Base-by-base conservation (phyloP, 2,888 invertebrate genomes). In the Malthinus seriepunctatus region DNA sequence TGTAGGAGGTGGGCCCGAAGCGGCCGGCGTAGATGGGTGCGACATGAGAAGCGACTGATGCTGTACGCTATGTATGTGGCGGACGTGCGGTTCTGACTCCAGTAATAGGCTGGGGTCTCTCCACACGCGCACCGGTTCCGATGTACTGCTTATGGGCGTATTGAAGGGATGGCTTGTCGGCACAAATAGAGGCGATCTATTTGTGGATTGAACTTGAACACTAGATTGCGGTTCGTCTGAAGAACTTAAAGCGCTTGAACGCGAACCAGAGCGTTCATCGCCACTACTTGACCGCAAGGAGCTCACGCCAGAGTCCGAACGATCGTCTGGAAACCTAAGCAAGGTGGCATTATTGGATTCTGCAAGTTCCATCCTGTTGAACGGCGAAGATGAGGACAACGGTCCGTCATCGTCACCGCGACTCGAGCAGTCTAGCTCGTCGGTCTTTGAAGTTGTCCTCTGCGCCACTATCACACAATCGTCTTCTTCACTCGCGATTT, bases 181-280 rank as follows among this genome's bases (percentile, higher is more conserved):
- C 51, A 74, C 67, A 64, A 73, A 76, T 38, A 76, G 65, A 42
- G 76, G 76, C 56, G 78, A 75, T 63, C 76, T 69, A 65, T 69
- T 70, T 49, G 70, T 66, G 45, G 67, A 54, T 48, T 64, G 68
- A 52, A 49, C 60, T 57, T 65, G 63, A 46, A 56, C 51, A 46
- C 45, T 39, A 34, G 52, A 53, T 51, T 57, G 61, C 70, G 86
- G 86, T 80, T 88, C 88, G 80, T 88, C 88, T 76, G 87, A 86
- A 80, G 84, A 84, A 76, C 88, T 89, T 77, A 89, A 83, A 77
- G 89, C 89, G 79, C 88, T 88, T 78, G 84, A 84, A 63, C 89
- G 84, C 77, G 88, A 88, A 75, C 89, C 89, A 79, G 88, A 88
- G 71, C 89, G 86, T 80, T 89, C 89, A 83, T 89, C 89, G 74